A percentile compares a stretch with the other conserved stretches of the same genome.
phyloP scores from a whole-genome alignment of 2,113 vertebrate species.

The Neolamprologus kungweensis region DNA sequence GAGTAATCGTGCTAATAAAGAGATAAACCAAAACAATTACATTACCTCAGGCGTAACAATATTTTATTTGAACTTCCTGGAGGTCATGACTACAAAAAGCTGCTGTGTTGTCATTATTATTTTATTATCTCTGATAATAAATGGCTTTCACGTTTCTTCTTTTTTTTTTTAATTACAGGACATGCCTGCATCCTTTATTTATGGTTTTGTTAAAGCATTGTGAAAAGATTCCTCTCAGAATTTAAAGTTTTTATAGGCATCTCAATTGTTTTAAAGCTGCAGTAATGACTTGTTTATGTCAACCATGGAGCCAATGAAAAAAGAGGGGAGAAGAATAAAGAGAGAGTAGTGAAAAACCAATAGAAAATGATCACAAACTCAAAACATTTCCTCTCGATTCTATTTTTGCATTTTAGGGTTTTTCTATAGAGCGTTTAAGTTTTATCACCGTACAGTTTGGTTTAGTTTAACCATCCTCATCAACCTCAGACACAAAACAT shows the following conservation, averaged over 20 bases:
- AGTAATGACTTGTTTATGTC: background rate
- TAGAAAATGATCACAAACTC: background rate
- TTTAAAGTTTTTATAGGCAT: background rate
- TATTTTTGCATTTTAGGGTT: background rate
- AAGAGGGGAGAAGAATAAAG: accelerated
- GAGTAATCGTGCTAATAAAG: background rate
- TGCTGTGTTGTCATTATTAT: background rate
- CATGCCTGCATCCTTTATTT: accelerated
- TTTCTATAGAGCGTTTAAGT: background rate
- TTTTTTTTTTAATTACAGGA: accelerated
- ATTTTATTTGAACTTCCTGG: background rate
- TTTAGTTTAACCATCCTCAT: background rate
- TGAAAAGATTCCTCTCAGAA: background rate
- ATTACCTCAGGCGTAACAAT: background rate
- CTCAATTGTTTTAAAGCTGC: background rate
- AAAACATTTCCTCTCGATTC: background rate
- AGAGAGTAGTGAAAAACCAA: background rate
- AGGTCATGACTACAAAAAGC: background rate
- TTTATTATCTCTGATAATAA: background rate
- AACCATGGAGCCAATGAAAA: background rate
- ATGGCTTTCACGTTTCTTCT: background rate
- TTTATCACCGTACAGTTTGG: background rate
- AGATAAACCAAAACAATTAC: background rate
- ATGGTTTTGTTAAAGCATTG: background rate
- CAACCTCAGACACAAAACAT: background rate